phyloP scores from a whole-genome alignment of 1,140 invertebrate species.

The Listronotus bonariensis region DNA sequence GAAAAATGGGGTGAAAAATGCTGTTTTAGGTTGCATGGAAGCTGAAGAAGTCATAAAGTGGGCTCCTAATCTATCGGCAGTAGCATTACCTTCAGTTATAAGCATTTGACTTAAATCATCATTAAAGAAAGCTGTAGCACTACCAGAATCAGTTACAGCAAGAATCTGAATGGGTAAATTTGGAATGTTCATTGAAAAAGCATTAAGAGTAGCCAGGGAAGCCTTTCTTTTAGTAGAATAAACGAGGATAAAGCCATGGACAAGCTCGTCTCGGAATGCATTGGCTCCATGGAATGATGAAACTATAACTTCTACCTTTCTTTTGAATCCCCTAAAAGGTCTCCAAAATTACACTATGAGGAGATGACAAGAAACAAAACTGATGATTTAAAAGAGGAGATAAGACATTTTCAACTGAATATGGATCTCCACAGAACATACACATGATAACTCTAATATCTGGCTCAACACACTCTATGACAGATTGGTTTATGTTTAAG shows the following conservation, averaged over 20 bases:
- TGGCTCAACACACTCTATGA: constrained; percentile 80
- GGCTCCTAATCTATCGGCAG: constrained; percentile 89
- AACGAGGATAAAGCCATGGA: constrained; percentile 95
- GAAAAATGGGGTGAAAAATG: constrained; percentile 95
- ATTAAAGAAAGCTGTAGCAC: constrained; percentile 84
- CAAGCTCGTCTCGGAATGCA: constrained; percentile 88
- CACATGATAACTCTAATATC: constrained; percentile 93
- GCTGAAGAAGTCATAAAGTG: constrained; percentile 89
- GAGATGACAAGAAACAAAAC: constrained; percentile 83
- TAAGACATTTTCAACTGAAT: constrained; percentile 86
- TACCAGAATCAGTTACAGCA: constrained; percentile 87
- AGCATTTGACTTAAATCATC: constrained; percentile 87
- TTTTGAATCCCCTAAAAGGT: constrained; percentile 88
- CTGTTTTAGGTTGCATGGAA: constrained; percentile 82
- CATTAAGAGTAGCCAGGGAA: constrained; percentile 89
- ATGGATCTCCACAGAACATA: constrained; percentile 96
- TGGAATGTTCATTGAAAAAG: constrained; percentile 92
- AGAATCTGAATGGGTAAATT: constrained; percentile 94
- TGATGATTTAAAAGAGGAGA: constrained; percentile 87
- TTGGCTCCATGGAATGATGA: constrained; percentile 95
- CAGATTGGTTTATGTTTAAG: constrained; percentile 72
- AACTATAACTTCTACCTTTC: constrained; percentile 89
- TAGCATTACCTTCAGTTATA: constrained; percentile 89
- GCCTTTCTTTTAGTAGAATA: constrained; percentile 95
- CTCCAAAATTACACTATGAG: constrained; percentile 87